Evolutionary conservation across 2,888 invertebrate species (phyloP).

Genomic region (Pocota personata): DNA sequence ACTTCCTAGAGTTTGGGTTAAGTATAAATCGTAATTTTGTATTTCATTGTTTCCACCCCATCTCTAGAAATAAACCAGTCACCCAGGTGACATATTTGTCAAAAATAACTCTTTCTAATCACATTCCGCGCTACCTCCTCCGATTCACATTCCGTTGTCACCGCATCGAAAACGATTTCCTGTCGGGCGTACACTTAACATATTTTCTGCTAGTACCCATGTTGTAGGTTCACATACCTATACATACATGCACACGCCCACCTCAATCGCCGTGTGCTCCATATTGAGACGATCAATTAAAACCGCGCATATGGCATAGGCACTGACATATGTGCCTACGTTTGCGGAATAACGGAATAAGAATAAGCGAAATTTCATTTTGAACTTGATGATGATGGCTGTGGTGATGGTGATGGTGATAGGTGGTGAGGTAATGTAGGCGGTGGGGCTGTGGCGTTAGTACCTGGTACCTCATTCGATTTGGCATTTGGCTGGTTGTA

Average conservation of each 20-base stretch:
- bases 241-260: not conserved
- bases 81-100: constrained; percentile 37
- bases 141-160: too few relatives aligned
- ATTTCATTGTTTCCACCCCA: constrained; percentile 12
- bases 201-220: too few relatives aligned
- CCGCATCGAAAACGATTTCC: not conserved
- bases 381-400: constrained; percentile 58
- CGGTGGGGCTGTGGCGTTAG: too few relatives aligned
- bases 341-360: constrained; percentile 39
- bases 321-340: constrained; percentile 4
- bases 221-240: not conserved
- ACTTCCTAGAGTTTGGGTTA: not conserved
- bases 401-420: constrained; percentile 20
- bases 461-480: not conserved
- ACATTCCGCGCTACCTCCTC: not conserved
- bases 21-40: constrained; percentile 7
- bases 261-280: constrained; percentile 8
- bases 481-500: not conserved
- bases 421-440: too few relatives aligned
- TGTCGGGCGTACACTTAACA: constrained; percentile 30
- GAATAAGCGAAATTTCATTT: constrained; percentile 60
- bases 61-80: not conserved
- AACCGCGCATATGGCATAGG: constrained; percentile 26
- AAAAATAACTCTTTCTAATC: constrained; percentile 27
- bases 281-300: constrained; percentile 67